These are phyloP conservation scores for Cydia strobilella DNA, from an alignment of 1,140 invertebrate genomes.

Conservation along the genomic window DNA sequence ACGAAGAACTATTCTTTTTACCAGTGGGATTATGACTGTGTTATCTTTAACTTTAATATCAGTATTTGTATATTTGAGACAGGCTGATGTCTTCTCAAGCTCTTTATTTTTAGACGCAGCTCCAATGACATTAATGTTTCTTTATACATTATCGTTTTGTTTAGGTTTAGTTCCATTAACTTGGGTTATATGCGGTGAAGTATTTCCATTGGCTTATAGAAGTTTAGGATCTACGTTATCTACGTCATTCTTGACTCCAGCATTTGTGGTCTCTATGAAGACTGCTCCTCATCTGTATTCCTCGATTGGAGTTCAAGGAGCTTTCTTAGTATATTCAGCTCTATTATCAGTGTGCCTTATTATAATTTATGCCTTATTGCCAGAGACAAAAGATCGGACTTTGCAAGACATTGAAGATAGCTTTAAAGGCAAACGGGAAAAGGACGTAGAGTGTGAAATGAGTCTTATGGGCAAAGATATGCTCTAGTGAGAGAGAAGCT, in stretches of 20 bases:
- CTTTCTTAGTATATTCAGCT: slow-evolving; percentile 68
- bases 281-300: slow-evolving; percentile 71
- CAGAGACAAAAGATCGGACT: slow-evolving; percentile 73
- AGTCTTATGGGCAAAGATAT: slow-evolving; percentile 57
- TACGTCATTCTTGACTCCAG: slow-evolving; percentile 69
- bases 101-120: slow-evolving; percentile 57
- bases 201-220: slow-evolving; percentile 72
- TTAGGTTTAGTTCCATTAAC: slow-evolving; percentile 71
- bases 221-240: slow-evolving; percentile 74
- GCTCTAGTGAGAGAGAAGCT: not conserved
- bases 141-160: slow-evolving; percentile 69
- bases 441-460: slow-evolving; percentile 61
- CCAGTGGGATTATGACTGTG: slow-evolving; percentile 67
- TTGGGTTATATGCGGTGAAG: slow-evolving; percentile 76
- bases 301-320: slow-evolving; percentile 69
- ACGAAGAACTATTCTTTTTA: slow-evolving; percentile 67
- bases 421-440: slow-evolving; percentile 61
- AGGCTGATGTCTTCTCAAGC: slow-evolving; percentile 51
- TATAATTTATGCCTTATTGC: slow-evolving; percentile 65
- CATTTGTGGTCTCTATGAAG: slow-evolving; percentile 76
- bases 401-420: slow-evolving; percentile 73
- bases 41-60: slow-evolving; percentile 64
- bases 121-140: slow-evolving; percentile 67
- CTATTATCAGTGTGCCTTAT: slow-evolving; percentile 60
- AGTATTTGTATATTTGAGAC: slow-evolving; percentile 66